phyloP scores from a whole-genome alignment of 1,140 invertebrate species.

The Tetragonula clypearis region DNA sequence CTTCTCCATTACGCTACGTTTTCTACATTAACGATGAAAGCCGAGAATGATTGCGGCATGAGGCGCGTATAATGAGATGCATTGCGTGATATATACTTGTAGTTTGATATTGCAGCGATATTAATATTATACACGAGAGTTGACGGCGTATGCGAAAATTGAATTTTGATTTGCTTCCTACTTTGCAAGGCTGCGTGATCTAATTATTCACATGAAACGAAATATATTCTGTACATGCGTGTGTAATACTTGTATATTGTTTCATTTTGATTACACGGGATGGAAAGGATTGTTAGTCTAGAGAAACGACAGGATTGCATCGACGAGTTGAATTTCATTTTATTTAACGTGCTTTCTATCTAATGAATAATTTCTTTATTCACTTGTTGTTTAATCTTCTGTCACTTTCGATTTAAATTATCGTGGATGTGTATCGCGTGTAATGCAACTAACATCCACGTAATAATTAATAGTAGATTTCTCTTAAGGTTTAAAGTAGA shows the following conservation, averaged over 20 bases:
- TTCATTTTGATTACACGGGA: background rate
- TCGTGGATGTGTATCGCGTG: too few relatives aligned
- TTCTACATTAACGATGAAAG: background rate
- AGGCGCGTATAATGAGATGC: background rate
- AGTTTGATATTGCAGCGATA: background rate
- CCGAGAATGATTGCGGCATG: background rate
- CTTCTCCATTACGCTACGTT: conserved; percentile 39
- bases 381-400: too few relatives aligned
- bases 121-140: background rate
- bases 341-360: background rate
- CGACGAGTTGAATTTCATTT: background rate
- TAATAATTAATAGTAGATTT: too few relatives aligned
- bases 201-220: background rate
- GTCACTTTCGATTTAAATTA: too few relatives aligned
- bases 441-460: too few relatives aligned
- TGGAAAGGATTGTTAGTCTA: background rate
- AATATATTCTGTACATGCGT: background rate
- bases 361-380: too few relatives aligned
- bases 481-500: too few relatives aligned
- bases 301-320: background rate
- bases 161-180: background rate
- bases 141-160: background rate
- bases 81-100: background rate
- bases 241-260: background rate
- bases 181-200: background rate